Conservation (phyloP, 2,113 vertebrate species). For the Lathamus discolor region DNA sequence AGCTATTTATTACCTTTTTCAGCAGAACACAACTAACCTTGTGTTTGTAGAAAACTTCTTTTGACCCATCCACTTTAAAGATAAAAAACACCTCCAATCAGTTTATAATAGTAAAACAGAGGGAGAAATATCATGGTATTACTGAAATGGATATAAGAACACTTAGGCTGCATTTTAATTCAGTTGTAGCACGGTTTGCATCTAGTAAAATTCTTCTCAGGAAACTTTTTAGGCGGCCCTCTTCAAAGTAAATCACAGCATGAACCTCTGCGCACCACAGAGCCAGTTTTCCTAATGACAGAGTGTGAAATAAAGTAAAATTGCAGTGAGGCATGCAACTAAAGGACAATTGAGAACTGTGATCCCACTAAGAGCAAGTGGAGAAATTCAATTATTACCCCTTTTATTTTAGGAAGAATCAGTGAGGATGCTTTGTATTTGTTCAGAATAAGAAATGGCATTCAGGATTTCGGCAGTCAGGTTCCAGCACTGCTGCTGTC, state of each 20-base stretch:
- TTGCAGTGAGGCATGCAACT: neutral
- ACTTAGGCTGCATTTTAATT: conserved; percentile 32
- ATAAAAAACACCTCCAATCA: neutral
- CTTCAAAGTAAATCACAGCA: conserved; percentile 7
- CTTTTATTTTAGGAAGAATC: neutral
- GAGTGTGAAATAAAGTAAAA: neutral
- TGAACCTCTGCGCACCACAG: neutral
- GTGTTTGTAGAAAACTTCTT: neutral
- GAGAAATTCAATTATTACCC: conserved; percentile 13
- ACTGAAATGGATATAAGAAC: conserved; percentile 7
- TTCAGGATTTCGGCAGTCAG: neutral
- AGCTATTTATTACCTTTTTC: conserved; percentile 8
- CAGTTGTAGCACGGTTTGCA: neutral
- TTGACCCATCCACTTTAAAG: neutral
- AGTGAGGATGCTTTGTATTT: neutral
- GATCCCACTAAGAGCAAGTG: neutral
- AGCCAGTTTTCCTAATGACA: conserved; percentile 31
- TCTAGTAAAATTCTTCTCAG: conserved; percentile 21
- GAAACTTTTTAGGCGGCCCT: conserved; percentile 22
- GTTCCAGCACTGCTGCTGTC: neutral
- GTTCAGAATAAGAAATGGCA: neutral
- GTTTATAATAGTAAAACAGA: neutral
- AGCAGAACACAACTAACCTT: neutral
- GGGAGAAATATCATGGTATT: neutral
- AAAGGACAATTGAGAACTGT: neutral